Percentiles rank a stretch among this genome's conserved stretches.
Conservation (phyloP, 2,797 vertebrate species). For the Odontamblyopus lacepedii region DNA sequence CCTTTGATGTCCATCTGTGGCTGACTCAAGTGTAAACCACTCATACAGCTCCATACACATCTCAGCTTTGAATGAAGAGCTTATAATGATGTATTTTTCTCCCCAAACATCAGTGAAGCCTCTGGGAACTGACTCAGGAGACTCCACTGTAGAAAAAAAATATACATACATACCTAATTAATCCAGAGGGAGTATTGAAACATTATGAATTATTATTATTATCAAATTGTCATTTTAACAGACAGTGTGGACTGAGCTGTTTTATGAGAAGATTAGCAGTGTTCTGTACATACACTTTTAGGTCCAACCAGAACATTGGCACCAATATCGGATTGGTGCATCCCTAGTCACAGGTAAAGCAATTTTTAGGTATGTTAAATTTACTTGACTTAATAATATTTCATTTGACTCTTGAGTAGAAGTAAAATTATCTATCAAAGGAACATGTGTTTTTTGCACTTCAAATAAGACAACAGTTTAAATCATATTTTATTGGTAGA, state of each 20-base stretch:
- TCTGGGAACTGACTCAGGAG: neutral
- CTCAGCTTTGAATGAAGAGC: slow-evolving; percentile 2
- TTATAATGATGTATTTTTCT: too few relatives aligned
- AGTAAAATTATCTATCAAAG: too few relatives aligned
- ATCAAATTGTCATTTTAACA: neutral
- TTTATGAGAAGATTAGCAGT: neutral
- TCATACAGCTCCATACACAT: slow-evolving; percentile 10
- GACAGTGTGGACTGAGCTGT: neutral
- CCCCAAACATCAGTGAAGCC: neutral
- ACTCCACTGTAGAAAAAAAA: neutral
- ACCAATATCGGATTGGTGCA: too few relatives aligned
- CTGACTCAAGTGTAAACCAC: slow-evolving; percentile 37
- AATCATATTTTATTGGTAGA: too few relatives aligned
- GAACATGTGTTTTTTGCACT: too few relatives aligned
- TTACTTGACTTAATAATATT: neutral
- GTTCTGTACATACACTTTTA: neutral
- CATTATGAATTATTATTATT: neutral
- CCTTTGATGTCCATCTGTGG: slow-evolving; percentile 56
- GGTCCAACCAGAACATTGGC: too few relatives aligned
- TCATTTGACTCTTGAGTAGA: neutral
- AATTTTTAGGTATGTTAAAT: neutral
- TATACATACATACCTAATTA: neutral
- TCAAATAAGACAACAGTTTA: too few relatives aligned
- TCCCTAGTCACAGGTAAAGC: neutral
- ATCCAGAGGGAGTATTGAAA: neutral